phyloP scores from a whole-genome alignment of 2,888 invertebrate genomes.

The Nymphalis urticae region DNA sequence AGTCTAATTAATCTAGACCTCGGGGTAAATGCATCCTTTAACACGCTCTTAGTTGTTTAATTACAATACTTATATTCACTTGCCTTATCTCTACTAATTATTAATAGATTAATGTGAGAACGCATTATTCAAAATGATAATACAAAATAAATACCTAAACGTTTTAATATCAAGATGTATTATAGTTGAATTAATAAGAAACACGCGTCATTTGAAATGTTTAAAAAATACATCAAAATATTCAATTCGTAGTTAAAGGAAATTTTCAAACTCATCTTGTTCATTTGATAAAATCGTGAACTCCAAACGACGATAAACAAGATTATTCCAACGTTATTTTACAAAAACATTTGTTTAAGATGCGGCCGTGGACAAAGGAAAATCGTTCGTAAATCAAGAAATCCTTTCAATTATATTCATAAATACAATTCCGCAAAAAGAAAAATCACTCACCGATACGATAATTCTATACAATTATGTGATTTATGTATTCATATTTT shows the following conservation, averaged over 20 bases:
- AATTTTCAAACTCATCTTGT: constrained; percentile 3
- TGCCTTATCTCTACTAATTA: neutral
- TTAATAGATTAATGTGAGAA: too few relatives aligned
- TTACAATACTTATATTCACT: neutral
- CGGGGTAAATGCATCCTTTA: neutral
- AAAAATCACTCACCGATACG: neutral
- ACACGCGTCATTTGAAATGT: too few relatives aligned
- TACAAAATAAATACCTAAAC: too few relatives aligned
- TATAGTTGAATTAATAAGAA: too few relatives aligned
- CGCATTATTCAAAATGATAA: too few relatives aligned
- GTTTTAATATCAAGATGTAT: too few relatives aligned
- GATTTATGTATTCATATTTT: neutral
- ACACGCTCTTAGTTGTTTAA: neutral
- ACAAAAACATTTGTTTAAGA: too few relatives aligned
- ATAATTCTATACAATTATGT: neutral
- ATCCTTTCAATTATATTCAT: neutral
- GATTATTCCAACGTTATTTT: neutral
- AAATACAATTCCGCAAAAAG: neutral
- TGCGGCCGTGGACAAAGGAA: constrained; percentile 1
- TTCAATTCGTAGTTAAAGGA: neutral
- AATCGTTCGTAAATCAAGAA: neutral
- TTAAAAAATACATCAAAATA: neutral
- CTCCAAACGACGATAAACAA: neutral
- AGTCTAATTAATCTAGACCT: neutral
- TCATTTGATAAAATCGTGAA: neutral